Percentiles rank a stretch among this genome's conserved stretches.
These are phyloP conservation scores for Zaprionus lachaisei DNA, from an alignment of 1,140 invertebrate species.

Conservation along the genomic window DNA sequence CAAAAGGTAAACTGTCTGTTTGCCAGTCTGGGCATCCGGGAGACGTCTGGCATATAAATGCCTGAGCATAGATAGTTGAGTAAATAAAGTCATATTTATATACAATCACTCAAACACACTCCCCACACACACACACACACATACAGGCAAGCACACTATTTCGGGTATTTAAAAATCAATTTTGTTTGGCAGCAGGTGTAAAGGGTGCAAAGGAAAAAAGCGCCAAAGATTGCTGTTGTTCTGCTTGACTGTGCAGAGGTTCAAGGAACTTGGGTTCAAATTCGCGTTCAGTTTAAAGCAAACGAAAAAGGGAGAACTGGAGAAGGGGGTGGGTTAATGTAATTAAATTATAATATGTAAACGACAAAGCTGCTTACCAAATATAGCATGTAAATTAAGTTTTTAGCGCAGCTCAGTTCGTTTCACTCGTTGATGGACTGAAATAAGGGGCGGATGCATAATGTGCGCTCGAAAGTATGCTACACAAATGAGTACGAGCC, in stretches of 20 bases:
- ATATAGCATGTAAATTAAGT: conserved; percentile 7
- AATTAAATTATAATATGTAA: conserved; percentile 13
- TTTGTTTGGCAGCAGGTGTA: conserved; percentile 25
- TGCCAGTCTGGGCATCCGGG: not conserved
- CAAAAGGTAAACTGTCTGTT: conserved; percentile 24
- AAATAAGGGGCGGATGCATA: not conserved
- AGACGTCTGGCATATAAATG: conserved; percentile 47
- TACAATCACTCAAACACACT: conserved; percentile 17
- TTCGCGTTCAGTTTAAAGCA: conserved; percentile 12
- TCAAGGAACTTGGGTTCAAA: conserved; percentile 71
- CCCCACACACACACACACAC: not conserved
- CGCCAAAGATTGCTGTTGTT: conserved; percentile 31
- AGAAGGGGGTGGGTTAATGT: not conserved
- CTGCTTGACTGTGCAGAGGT: conserved; percentile 27
- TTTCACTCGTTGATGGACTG: not conserved
- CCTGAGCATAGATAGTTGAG: conserved; percentile 31
- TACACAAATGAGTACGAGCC: not conserved
- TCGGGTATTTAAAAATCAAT: conserved; percentile 41
- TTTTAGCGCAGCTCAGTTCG: not conserved
- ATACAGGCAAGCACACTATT: not conserved
- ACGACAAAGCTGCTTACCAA: not conserved
- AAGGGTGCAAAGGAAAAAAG: not conserved
- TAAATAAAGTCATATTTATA: conserved; percentile 43
- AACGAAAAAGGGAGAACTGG: not conserved
- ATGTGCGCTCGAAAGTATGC: conserved; percentile 34